phyloP scores from a whole-genome alignment of 2,797 vertebrate genomes.

The Falco columbarius region DNA sequence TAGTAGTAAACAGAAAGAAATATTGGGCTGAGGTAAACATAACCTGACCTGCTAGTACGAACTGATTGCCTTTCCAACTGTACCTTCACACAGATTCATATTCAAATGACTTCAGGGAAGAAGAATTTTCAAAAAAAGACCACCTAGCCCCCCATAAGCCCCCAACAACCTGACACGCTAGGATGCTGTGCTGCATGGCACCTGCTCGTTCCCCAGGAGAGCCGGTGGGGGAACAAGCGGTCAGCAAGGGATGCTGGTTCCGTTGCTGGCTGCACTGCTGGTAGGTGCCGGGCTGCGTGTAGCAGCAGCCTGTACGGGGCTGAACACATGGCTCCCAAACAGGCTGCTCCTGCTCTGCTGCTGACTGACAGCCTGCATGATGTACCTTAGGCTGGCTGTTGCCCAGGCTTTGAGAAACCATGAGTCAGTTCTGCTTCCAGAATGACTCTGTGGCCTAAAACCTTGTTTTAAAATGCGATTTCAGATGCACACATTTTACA shows the following conservation, averaged over 20 bases:
- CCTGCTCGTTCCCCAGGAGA: background rate
- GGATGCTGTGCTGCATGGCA: background rate
- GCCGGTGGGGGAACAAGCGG: background rate
- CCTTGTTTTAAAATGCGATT: background rate
- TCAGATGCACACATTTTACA: background rate
- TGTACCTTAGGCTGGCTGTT: background rate
- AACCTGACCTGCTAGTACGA: background rate
- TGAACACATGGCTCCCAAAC: accelerated
- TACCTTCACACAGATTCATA: background rate
- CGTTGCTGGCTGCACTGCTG: accelerated
- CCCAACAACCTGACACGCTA: background rate
- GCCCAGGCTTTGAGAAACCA: background rate
- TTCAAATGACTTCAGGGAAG: background rate
- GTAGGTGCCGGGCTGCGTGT: accelerated
- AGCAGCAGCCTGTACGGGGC: accelerated
- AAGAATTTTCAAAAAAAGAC: background rate
- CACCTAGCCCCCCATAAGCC: background rate
- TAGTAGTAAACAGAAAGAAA: background rate
- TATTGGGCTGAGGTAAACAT: background rate
- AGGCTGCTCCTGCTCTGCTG: background rate
- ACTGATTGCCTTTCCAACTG: background rate
- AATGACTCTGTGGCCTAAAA: background rate
- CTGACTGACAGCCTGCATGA: background rate
- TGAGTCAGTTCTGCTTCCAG: background rate
- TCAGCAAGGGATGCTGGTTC: background rate